phyloP scores from a whole-genome alignment of 2,113 vertebrate species.

The Poecilia latipinna region DNA sequence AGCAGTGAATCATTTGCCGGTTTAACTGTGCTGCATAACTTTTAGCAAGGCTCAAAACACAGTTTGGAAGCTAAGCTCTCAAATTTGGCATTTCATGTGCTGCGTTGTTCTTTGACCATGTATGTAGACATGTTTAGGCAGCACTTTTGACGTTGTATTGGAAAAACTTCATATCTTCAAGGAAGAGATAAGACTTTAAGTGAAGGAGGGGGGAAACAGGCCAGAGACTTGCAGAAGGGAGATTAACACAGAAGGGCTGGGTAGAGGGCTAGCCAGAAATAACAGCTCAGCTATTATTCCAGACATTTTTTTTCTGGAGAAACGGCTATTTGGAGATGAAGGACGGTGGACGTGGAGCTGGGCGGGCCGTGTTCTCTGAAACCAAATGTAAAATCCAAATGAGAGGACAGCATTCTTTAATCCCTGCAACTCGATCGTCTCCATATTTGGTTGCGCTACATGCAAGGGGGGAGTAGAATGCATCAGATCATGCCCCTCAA shows the following conservation, averaged over 20 bases:
- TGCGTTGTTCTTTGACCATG: not conserved
- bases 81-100: not conserved
- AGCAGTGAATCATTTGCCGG: not conserved
- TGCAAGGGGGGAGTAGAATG: not conserved
- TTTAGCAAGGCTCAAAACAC: not conserved
- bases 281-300: conserved; percentile 42
- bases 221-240: conserved; percentile 36
- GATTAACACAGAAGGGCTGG: conserved; percentile 40
- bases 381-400: not conserved
- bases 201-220: conserved; percentile 20
- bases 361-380: not conserved
- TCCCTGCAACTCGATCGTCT: not conserved
- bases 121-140: conserved; percentile 4
- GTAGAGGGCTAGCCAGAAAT: conserved; percentile 42
- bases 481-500: not conserved
- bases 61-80: not conserved
- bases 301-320: conserved; percentile 23
- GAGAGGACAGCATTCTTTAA: not conserved
- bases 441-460: not conserved
- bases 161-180: conserved; percentile 41
- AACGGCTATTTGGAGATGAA: conserved; percentile 27
- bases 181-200: conserved; percentile 49
- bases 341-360: not conserved
- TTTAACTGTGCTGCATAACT: not conserved
- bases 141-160: not conserved